Evolutionary conservation across 2,113 vertebrate species (phyloP).

Genomic region (Cyphomyrus plagiostoma): DNA sequence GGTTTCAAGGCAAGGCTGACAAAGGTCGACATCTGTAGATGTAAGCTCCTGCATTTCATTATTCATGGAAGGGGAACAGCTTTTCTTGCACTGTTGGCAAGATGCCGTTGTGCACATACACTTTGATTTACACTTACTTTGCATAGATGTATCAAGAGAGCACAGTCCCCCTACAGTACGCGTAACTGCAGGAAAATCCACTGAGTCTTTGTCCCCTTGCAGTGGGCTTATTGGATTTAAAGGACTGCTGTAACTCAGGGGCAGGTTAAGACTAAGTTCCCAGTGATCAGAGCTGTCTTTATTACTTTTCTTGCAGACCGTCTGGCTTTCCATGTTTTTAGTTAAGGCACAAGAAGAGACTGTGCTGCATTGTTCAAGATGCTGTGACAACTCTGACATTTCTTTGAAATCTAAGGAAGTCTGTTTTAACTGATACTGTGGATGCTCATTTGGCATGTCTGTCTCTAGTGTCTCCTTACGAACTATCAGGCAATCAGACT

Average conservation of each 20-base stretch:
- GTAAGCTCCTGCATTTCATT: not conserved
- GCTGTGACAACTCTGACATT: slow-evolving; percentile 48
- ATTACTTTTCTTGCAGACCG: slow-evolving; percentile 37
- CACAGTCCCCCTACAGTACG: slow-evolving; percentile 35
- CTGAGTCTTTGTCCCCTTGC: slow-evolving; percentile 29
- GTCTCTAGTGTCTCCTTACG: not conserved
- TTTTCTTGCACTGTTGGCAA: slow-evolving; percentile 33
- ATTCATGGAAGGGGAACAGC: not conserved
- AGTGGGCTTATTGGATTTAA: slow-evolving; percentile 40
- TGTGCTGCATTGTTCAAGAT: slow-evolving; percentile 50
- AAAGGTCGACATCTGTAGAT: slow-evolving; percentile 35
- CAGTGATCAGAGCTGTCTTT: slow-evolving; percentile 38
- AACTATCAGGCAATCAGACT: slow-evolving; percentile 24
- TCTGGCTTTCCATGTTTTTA: slow-evolving; percentile 41
- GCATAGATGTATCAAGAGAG: slow-evolving; percentile 34
- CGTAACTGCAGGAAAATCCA: slow-evolving; percentile 31
- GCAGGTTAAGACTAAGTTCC: slow-evolving; percentile 38
- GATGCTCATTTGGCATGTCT: slow-evolving; percentile 32
- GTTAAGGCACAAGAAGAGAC: slow-evolving; percentile 52
- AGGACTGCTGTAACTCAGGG: slow-evolving; percentile 39
- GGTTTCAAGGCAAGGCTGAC: slow-evolving; percentile 36
- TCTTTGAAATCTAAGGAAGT: slow-evolving; percentile 58
- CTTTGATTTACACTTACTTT: slow-evolving; percentile 12
- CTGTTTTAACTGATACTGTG: slow-evolving; percentile 56
- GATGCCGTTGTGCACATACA: slow-evolving; percentile 31